Percentiles rank a stretch among this genome's conserved stretches.
Evolutionary conservation across 1,140 invertebrate genomes (phyloP).

Genomic region (Pomphorhynchus laevis): DNA sequence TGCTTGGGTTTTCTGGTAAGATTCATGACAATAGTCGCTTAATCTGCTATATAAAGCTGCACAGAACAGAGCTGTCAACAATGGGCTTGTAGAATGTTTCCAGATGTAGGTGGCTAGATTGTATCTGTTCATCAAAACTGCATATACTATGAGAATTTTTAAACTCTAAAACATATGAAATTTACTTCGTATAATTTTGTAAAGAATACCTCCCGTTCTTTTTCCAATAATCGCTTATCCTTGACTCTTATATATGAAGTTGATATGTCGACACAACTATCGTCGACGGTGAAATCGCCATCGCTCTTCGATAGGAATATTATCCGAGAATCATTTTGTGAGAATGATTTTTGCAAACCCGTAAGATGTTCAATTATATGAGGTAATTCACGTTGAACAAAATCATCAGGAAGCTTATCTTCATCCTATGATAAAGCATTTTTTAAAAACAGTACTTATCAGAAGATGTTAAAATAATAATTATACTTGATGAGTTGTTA

Average conservation of each 20-base stretch:
- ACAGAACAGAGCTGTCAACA: conserved; percentile 17
- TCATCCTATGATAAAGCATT: neutral
- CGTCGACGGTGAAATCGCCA: no score
- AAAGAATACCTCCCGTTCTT: no score
- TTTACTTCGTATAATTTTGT: no score
- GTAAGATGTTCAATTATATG: conserved; percentile 1
- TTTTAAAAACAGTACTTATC: conserved; percentile 2
- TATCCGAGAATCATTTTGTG: no score
- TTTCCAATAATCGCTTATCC: no score
- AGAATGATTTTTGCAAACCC: conserved; percentile 2
- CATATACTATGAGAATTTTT: conserved; percentile 17
- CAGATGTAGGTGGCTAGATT: conserved; percentile 20
- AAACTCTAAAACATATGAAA: no score
- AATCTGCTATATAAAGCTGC: conserved; percentile 4
- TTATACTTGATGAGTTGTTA: no score
- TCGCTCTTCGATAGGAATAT: no score
- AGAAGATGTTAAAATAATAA: no score
- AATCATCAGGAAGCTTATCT: neutral
- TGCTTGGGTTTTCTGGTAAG: conserved; percentile 1
- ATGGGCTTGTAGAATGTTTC: conserved; percentile 20
- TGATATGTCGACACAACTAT: no score
- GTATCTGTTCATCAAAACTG: conserved; percentile 16
- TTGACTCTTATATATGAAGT: no score
- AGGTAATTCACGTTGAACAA: conserved; percentile 1
- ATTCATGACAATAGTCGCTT: conserved; percentile 5